Base-by-base conservation (phyloP, 2,113 vertebrate species). In the Periophthalmus modestus region DNA sequence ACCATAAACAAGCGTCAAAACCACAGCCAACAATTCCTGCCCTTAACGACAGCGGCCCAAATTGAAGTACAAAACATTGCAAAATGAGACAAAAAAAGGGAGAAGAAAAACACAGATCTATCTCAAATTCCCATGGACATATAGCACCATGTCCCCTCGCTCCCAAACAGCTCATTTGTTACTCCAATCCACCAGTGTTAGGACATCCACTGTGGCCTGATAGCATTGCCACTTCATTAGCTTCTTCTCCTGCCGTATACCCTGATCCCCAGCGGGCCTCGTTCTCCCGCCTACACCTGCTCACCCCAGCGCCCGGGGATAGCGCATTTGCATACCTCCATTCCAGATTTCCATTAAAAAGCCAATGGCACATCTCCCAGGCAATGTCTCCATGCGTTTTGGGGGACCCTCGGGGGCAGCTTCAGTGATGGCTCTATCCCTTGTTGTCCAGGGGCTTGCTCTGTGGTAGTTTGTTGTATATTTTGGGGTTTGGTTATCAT, bases 161-260 rank as follows among this genome's bases (percentile, higher is more conserved):
- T 73, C 82, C 71, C 52, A 59, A 46, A 83, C 34, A 10, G 77
- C 87, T 88, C 82, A 89, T 91, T 91, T 91, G 90, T 82, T 69
- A 39, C 80, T 52, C 84, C 73, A 58, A 61, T 63, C 65, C 62
- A 69, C 72, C 66, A 16, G 63, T 72, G 73, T 88, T 69, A 48
- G 80, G 77, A 79, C 81, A 72, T 82, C 84, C 78, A 71, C 62
- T 39, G 34, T 43, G 62, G 34, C 34, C 79, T 77, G 68, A 72
- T 75, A 81, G 72, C 81, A 23, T 52, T 52, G 83, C 69, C 73
- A 86, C 90, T 87, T 92, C 91, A 90, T 91, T 91, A 91, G 86
- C 79, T 78, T 46, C 66, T 78, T 81, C 66, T 75, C 65, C 77
- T 70, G 58, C 57, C 18, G 23, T 62, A 43, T 77, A 70, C 63